Base-by-base conservation (phyloP, 1,140 invertebrate species). In the Hylaeus anthracinus region DNA sequence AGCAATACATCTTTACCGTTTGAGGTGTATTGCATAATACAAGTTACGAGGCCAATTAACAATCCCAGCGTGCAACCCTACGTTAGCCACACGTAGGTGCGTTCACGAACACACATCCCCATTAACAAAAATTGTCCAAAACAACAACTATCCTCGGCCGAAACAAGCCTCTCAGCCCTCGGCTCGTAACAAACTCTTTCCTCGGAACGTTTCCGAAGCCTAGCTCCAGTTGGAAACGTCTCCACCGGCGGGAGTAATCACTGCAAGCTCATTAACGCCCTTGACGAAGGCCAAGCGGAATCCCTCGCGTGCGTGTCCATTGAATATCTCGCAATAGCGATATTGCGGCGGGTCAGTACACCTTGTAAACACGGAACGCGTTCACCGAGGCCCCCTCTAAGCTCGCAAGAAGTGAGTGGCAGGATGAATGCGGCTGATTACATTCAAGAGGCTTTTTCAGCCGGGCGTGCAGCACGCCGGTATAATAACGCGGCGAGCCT, bases 391-490 rank as follows among this genome's bases (percentile, higher is more conserved):
- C 77, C 71, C 77, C 77, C 71, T 79, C 77, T 79, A 79, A 79
- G 77, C 77, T 73, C 9, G 77, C 77, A 79, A 79, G 77, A 79
- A 79, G 77, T 79, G 77, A 79, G 77, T 79, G 77, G 77, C 77
- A 79, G 77, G 77, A 77, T 81, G 79, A 81, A 81, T 81, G 74
- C 79, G 66, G 72, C 79, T 81, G 79, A 81, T 81, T 81, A 70
- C 79, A 81, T 81, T 81, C 65, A 81, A 81, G 73, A 70, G 73
- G 73, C 56, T 81, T 77, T 77, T 81, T 81, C 73, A 76, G 56
- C 63, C 70, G 51, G 72, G 48, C 72, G 65, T 76, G 65, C 65
- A 64, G 79, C 79, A 51, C 65, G 66, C 77, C 51, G 73, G 73
- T 81, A 76, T 81, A 81, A 81, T 81, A 81, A 81, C 65, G 63